A percentile compares a stretch with the other conserved stretches of the same genome.
These are phyloP conservation scores for Ligdia adustata DNA, from an alignment of 2,888 invertebrate genomes.

Conservation along the genomic window DNA sequence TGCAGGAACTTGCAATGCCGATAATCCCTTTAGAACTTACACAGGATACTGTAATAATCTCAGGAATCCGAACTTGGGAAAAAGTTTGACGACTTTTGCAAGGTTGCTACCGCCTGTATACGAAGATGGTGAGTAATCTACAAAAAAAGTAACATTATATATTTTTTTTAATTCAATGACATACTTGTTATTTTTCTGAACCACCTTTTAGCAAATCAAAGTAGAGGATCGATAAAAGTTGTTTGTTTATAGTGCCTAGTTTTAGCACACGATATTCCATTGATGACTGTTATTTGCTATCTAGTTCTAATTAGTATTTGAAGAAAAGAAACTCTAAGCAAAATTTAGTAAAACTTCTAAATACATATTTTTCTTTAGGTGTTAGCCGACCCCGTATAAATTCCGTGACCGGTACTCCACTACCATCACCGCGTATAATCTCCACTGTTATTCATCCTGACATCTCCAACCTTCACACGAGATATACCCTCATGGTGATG, in stretches of 20 bases:
- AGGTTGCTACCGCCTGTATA: conserved; percentile 93
- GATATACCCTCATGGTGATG: conserved; percentile 97
- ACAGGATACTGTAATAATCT: conserved; percentile 96
- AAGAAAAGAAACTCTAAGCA: too few relatives aligned
- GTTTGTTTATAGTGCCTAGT: too few relatives aligned
- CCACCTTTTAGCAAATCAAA: too few relatives aligned
- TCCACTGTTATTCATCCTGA: conserved; percentile 96
- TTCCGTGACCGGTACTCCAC: conserved; percentile 88
- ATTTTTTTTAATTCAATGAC: too few relatives aligned
- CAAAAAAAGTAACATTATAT: too few relatives aligned
- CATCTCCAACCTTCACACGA: conserved; percentile 93
- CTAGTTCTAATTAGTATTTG: too few relatives aligned
- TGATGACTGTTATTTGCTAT: too few relatives aligned
- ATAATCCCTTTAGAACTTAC: conserved; percentile 88
- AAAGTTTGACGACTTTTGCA: conserved; percentile 93
- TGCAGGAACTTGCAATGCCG: conserved; percentile 88
- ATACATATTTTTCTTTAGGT: conserved; percentile 72
- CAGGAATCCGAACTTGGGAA: conserved; percentile 91
- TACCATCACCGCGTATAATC: conserved; percentile 94
- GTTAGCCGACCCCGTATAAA: conserved; percentile 91
- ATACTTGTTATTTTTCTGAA: too few relatives aligned
- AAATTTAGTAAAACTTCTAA: too few relatives aligned
- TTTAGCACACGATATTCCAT: too few relatives aligned
- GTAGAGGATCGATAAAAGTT: too few relatives aligned
- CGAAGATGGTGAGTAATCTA: conserved; percentile 89